Conservation (phyloP, 2,888 invertebrate genomes). For the Ceramica pisi region DNA sequence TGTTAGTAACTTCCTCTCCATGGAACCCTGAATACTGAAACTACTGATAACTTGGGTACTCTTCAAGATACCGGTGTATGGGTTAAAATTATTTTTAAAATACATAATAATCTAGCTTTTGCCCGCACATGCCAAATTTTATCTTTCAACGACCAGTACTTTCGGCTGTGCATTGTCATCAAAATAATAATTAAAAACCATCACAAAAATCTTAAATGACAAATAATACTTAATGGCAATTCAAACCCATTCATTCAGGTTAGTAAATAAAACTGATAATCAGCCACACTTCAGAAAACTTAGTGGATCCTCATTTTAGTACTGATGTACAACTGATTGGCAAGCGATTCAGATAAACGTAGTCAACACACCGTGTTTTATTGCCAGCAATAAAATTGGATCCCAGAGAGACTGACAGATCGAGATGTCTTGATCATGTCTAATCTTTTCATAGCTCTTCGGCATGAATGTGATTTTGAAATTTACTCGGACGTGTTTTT, state of each 20-base stretch:
- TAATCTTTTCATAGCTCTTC: slow-evolving; percentile 49
- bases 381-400: slow-evolving; percentile 58
- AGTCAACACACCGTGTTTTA: slow-evolving; percentile 59
- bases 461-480: slow-evolving; percentile 24
- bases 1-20: no score
- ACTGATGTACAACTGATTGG: slow-evolving; percentile 49
- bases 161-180: no score
- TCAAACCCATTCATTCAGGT: slow-evolving; percentile 25
- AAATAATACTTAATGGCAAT: not conserved
- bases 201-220: no score
- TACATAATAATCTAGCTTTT: no score
- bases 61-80: no score
- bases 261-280: slow-evolving; percentile 34
- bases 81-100: no score
- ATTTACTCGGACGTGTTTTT: not conserved
- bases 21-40: no score
- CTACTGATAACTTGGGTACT: no score
- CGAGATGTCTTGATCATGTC: slow-evolving; percentile 44
- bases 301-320: slow-evolving; percentile 37
- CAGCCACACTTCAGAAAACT: slow-evolving; percentile 8
- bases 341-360: slow-evolving; percentile 57
- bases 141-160: no score
- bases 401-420: slow-evolving; percentile 50
- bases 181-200: no score
- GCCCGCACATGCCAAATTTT: no score